These are phyloP conservation scores for Lycaon pictus DNA, from an alignment of 2,113 vertebrate genomes.

Conservation along the genomic window DNA sequence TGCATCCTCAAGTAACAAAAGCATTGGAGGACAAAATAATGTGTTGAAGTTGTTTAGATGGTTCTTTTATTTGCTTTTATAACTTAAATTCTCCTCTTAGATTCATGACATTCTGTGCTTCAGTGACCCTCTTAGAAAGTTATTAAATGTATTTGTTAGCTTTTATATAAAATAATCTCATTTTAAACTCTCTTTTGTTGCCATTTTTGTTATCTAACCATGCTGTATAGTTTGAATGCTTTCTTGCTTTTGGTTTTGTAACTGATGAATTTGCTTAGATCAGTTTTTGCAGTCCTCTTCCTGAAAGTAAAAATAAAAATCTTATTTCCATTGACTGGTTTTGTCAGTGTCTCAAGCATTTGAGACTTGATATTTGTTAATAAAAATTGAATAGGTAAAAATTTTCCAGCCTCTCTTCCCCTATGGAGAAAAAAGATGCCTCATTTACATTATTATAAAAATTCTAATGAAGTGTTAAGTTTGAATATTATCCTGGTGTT, in stretches of 20 bases:
- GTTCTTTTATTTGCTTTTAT: conserved; percentile 27
- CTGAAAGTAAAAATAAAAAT: conserved; percentile 54
- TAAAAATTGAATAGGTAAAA: conserved; percentile 26
- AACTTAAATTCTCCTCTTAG: not conserved
- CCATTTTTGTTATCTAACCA: conserved; percentile 13
- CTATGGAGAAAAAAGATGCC: not conserved
- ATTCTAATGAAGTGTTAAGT: not conserved
- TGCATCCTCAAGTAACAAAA: conserved; percentile 9
- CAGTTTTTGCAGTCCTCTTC: conserved; percentile 50
- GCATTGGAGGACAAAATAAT: conserved; percentile 45
- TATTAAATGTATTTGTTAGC: conserved; percentile 55
- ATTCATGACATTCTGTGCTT: conserved; percentile 55
- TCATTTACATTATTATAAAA: conserved; percentile 23
- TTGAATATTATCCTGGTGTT: conserved; percentile 20
- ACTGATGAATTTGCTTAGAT: conserved; percentile 40
- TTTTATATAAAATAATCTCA: conserved; percentile 55
- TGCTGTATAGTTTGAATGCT: conserved; percentile 49
- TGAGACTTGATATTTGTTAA: conserved; percentile 23
- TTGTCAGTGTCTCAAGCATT: conserved; percentile 42
- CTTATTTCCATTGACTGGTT: conserved; percentile 45
- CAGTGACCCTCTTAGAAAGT: conserved; percentile 34
- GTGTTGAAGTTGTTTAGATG: conserved; percentile 33
- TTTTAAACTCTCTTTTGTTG: conserved; percentile 41
- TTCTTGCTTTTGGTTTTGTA: conserved; percentile 57
- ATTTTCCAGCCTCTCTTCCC: not conserved